These are phyloP conservation scores for Leptura quadrifasciata DNA, from an alignment of 2,888 invertebrate genomes.

Conservation along the genomic window DNA sequence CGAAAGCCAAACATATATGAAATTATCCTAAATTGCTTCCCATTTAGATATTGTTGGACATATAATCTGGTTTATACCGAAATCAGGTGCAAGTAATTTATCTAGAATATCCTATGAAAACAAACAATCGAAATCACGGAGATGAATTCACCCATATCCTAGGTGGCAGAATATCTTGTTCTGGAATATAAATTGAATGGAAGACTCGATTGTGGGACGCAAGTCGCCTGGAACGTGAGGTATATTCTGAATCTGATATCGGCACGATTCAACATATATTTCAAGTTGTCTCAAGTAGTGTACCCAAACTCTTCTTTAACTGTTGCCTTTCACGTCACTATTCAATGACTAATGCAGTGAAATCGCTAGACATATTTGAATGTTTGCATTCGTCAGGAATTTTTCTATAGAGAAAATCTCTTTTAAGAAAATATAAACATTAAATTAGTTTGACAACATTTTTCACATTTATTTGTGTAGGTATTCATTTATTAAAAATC, in stretches of 20 bases:
- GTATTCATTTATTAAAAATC: no score
- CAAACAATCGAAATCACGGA: not conserved
- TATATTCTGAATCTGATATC: conserved; percentile 20
- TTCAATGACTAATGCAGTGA: conserved; percentile 4
- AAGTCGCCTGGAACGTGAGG: conserved; percentile 16
- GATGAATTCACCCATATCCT: conserved; percentile 11
- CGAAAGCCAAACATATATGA: no score
- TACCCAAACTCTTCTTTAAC: not conserved
- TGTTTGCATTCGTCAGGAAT: not conserved
- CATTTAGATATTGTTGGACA: no score
- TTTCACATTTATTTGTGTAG: not conserved
- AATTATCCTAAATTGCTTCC: no score
- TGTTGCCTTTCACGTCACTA: conserved; percentile 1
- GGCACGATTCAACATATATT: not conserved
- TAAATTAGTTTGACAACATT: not conserved
- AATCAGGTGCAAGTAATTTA: not conserved
- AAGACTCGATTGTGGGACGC: conserved; percentile 6
- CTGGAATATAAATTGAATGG: conserved; percentile 27
- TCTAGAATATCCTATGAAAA: not conserved
- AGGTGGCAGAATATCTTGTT: conserved; percentile 1
- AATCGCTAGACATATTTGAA: not conserved
- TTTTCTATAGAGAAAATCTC: not conserved
- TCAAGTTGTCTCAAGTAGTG: conserved; percentile 5
- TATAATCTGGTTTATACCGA: no score
- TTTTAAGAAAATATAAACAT: not conserved